Conservation (phyloP, 2,113 vertebrate species). For the Pseudorectes ferrugineus region DNA sequence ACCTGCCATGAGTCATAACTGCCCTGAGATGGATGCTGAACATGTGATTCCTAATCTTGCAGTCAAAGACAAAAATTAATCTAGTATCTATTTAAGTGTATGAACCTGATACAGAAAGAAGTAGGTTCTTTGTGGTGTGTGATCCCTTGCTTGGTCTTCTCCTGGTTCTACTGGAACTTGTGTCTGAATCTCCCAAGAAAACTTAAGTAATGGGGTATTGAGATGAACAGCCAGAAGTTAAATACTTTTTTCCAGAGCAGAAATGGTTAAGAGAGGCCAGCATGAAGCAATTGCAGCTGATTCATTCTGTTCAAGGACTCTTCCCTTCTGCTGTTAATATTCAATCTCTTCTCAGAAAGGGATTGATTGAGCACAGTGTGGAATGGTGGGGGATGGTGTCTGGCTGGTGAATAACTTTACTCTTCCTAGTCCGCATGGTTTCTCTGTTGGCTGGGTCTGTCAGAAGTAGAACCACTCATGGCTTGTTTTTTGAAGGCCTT, state of each 20-base stretch:
- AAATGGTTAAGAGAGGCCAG: neutral
- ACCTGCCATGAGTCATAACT: neutral
- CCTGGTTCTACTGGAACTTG: neutral
- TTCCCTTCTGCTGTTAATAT: constrained; percentile 39
- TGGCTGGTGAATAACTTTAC: neutral
- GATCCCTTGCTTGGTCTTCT: neutral
- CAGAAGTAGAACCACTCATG: neutral
- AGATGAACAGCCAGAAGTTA: neutral
- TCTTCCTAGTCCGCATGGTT: neutral
- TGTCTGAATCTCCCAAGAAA: neutral
- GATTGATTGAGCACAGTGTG: neutral
- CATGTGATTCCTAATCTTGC: neutral
- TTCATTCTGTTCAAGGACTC: neutral
- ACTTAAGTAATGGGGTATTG: neutral
- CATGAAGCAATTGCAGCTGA: neutral
- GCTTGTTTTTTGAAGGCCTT: neutral
- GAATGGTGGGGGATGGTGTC: neutral
- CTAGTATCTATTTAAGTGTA: neutral
- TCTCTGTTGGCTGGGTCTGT: neutral
- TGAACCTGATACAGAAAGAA: neutral
- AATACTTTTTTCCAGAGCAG: neutral
- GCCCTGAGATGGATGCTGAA: neutral
- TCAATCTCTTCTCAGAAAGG: neutral
- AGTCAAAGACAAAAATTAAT: neutral
- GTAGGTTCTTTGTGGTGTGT: neutral